A percentile compares a stretch with the other conserved stretches of the same genome.
These are phyloP conservation scores for Phylloscopus whistleri DNA, from an alignment of 2,113 vertebrate genomes.

Conservation along the genomic window DNA sequence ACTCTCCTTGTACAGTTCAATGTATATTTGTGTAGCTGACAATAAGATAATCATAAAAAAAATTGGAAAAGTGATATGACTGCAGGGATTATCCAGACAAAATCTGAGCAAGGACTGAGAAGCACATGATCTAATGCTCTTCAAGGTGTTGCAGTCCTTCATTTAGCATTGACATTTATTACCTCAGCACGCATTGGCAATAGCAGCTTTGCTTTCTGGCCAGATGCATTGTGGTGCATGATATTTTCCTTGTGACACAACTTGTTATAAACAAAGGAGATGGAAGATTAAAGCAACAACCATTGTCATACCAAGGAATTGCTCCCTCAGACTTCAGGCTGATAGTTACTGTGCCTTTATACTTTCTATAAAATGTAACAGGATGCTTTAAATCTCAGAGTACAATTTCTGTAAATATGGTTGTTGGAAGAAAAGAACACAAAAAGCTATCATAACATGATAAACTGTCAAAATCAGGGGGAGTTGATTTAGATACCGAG, in stretches of 20 bases:
- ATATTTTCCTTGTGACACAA: background rate
- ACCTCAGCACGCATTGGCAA: background rate
- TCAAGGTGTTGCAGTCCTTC: background rate
- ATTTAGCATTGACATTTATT: constrained; percentile 6
- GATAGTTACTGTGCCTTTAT: background rate
- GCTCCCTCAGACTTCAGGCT: background rate
- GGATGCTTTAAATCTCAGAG: background rate
- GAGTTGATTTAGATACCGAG: background rate
- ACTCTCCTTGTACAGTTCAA: background rate
- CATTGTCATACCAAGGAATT: background rate
- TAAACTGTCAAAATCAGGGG: background rate
- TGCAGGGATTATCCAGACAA: background rate
- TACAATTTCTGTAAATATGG: background rate
- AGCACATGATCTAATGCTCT: background rate
- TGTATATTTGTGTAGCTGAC: background rate
- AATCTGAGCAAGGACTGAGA: background rate
- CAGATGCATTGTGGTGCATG: background rate
- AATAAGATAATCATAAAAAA: background rate
- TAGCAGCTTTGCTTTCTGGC: background rate
- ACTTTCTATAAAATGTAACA: background rate
- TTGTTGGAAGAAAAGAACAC: background rate
- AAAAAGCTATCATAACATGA: background rate
- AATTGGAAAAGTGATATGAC: background rate
- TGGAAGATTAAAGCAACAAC: background rate
- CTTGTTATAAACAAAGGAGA: background rate